Percentiles rank a stretch among this genome's conserved stretches.
Conservation (phyloP, 2,113 vertebrate genomes). For the Danio rerio region GRCz12tu NC_133183.1:17298501-17299000, state of each 20-base stretch:
- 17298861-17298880: constrained; percentile 55
- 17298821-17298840: constrained; percentile 81
- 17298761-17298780: constrained; percentile 80
- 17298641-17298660: constrained; percentile 16
- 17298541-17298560: constrained; percentile 59
- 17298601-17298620: constrained; percentile 68
- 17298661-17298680: constrained; percentile 41
- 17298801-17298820: constrained; percentile 76
- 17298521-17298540: constrained; percentile 61
- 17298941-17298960: constrained; percentile 59
- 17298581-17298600: constrained; percentile 63
- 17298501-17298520: constrained; percentile 65
- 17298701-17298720: constrained; percentile 47
- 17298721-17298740: constrained; percentile 56
- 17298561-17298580: constrained; percentile 58
- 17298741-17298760: constrained; percentile 70
- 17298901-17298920: constrained; percentile 57
- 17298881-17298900: constrained; percentile 50
- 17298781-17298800: constrained; percentile 80
- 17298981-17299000: constrained; percentile 63
- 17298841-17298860: constrained; percentile 79
- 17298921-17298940: constrained; percentile 59
- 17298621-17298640: constrained; percentile 59
- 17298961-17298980: constrained; percentile 76
- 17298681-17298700: constrained; percentile 50